Evolutionary conservation across 2,888 invertebrate genomes (phyloP).

Genomic region (Philopedon plagiatum): DNA sequence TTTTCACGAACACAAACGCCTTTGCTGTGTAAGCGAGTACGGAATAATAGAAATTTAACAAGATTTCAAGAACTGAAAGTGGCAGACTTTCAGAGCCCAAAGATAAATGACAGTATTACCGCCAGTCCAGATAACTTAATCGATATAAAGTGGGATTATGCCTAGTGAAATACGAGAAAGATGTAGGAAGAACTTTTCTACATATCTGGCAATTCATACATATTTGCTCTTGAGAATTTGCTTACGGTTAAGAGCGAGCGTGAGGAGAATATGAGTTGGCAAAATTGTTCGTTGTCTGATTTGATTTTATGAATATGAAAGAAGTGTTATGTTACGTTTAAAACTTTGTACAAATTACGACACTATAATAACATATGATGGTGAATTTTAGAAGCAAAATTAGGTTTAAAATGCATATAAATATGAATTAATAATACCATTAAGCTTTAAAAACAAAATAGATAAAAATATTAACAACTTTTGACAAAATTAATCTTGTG

Average conservation of each 20-base stretch:
- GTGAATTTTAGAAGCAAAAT: too few relatives aligned
- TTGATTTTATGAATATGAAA: neutral
- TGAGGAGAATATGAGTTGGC: neutral
- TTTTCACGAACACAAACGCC: slow-evolving; percentile 46
- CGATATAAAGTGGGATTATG: slow-evolving; percentile 38
- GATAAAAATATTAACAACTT: too few relatives aligned
- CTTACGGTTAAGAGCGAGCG: neutral
- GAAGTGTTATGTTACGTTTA: neutral
- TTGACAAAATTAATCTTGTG: too few relatives aligned
- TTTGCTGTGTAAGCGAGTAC: slow-evolving; percentile 49
- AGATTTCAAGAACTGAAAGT: slow-evolving; percentile 56
- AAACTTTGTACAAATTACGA: too few relatives aligned
- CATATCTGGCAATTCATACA: slow-evolving; percentile 33
- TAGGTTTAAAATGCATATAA: too few relatives aligned
- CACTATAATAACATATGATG: too few relatives aligned
- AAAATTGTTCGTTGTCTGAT: neutral
- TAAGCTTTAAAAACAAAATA: too few relatives aligned
- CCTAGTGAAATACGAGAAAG: slow-evolving; percentile 21
- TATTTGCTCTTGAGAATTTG: slow-evolving; percentile 23
- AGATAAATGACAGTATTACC: slow-evolving; percentile 51
- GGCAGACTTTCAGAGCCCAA: slow-evolving; percentile 52
- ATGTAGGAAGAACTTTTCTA: slow-evolving; percentile 31
- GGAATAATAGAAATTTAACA: slow-evolving; percentile 57
- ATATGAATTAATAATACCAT: too few relatives aligned
- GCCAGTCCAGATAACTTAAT: slow-evolving; percentile 50